These are phyloP conservation scores for Notocelia uddmanniana DNA, from an alignment of 2,888 invertebrate genomes.

Conservation along the genomic window DNA sequence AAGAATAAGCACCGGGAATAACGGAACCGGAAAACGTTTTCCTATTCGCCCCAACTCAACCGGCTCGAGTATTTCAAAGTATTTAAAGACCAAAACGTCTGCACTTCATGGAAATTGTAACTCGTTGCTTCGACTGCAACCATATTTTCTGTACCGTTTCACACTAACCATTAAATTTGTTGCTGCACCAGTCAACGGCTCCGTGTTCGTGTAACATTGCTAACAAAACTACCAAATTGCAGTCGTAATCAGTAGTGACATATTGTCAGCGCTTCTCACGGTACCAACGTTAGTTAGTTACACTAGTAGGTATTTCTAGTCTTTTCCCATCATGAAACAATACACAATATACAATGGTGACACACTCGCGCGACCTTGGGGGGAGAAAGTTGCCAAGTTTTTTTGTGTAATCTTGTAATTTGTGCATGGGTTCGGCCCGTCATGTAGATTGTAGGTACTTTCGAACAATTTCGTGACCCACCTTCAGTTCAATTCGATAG, in stretches of 20 bases:
- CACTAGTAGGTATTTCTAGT: slow-evolving; percentile 20
- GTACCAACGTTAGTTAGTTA: slow-evolving; percentile 16
- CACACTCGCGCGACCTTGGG: slow-evolving; percentile 42
- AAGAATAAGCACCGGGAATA: neutral
- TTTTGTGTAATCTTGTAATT: slow-evolving; percentile 30
- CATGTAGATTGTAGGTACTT: slow-evolving; percentile 22
- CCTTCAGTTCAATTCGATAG: slow-evolving; percentile 17
- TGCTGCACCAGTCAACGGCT: neutral
- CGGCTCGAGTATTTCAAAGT: slow-evolving; percentile 8
- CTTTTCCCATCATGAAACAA: slow-evolving; percentile 41
- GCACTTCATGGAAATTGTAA: slow-evolving; percentile 28
- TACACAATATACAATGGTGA: slow-evolving; percentile 41
- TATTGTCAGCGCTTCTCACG: slow-evolving; percentile 36
- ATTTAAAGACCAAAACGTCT: slow-evolving; percentile 8
- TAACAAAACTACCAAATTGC: slow-evolving; percentile 13
- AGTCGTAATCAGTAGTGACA: slow-evolving; percentile 14
- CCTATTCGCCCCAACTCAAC: neutral
- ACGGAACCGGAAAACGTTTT: neutral
- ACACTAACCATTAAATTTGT: slow-evolving; percentile 12
- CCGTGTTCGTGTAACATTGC: neutral
- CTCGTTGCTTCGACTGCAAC: slow-evolving; percentile 7
- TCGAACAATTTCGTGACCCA: slow-evolving; percentile 25
- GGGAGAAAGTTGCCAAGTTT: slow-evolving; percentile 39
- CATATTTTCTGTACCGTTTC: slow-evolving; percentile 11
- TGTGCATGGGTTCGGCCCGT: slow-evolving; percentile 19